These are phyloP conservation scores for Ochropleura plecta DNA, from an alignment of 2,888 invertebrate species.

Conservation along the genomic window DNA sequence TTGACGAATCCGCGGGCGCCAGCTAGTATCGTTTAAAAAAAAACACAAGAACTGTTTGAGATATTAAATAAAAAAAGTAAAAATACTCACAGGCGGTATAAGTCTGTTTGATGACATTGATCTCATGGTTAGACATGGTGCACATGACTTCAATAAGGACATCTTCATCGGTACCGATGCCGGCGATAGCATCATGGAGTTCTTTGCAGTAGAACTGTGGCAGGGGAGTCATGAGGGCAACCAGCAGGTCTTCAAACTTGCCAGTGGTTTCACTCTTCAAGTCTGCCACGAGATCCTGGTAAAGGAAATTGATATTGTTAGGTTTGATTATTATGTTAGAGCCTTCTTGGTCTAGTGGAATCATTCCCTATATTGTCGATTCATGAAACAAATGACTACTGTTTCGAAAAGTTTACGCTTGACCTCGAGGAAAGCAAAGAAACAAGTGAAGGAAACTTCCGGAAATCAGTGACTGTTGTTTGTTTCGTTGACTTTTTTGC, in stretches of 20 bases:
- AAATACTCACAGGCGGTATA: slow-evolving; percentile 93
- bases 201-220: slow-evolving; percentile 96
- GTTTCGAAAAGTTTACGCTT: too few relatives aligned
- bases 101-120: slow-evolving; percentile 94
- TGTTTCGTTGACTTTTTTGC: too few relatives aligned
- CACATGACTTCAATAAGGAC: slow-evolving; percentile 97
- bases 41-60: too few relatives aligned
- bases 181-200: slow-evolving; percentile 95
- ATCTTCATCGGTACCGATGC: slow-evolving; percentile 96
- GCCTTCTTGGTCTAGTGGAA: neutral
- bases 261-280: slow-evolving; percentile 97
- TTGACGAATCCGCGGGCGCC: too few relatives aligned
- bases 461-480: too few relatives aligned
- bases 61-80: neutral
- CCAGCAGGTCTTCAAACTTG: slow-evolving; percentile 95
- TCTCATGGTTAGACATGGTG: slow-evolving; percentile 96
- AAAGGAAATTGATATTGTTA: slow-evolving; percentile 27
- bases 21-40: too few relatives aligned
- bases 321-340: neutral
- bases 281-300: slow-evolving; percentile 94
- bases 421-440: too few relatives aligned
- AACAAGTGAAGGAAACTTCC: too few relatives aligned
- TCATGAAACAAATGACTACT: too few relatives aligned
- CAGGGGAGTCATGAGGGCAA: slow-evolving; percentile 96
- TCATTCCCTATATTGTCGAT: too few relatives aligned